Conservation (phyloP, 2,113 vertebrate species). For the Sporophila hypoxantha region DNA sequence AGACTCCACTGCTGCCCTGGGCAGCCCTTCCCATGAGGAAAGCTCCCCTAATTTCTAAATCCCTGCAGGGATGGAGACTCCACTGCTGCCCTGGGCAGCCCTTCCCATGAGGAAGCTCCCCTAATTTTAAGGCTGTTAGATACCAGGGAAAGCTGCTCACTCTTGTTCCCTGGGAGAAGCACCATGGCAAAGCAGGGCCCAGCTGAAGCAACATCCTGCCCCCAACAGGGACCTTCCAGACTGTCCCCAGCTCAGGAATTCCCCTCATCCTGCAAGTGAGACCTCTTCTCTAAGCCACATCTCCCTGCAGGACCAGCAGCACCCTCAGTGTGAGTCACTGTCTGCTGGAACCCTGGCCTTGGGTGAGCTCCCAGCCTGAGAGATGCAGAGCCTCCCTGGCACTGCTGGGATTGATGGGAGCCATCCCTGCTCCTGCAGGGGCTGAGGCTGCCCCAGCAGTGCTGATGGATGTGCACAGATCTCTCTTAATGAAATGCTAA, state of each 20-base stretch:
- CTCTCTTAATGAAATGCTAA: constrained; percentile 39
- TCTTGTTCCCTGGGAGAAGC: background rate
- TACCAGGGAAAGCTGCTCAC: background rate
- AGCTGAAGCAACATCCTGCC: background rate
- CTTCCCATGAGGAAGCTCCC: background rate
- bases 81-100: background rate
- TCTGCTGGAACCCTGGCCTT: fast-evolving
- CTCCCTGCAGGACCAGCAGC: too few species aligned
- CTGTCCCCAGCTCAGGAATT: background rate
- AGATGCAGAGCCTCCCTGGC: background rate
- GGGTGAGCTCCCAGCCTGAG: fast-evolving
- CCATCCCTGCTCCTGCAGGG: background rate
- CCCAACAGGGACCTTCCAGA: background rate
- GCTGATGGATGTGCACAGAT: background rate
- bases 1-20: background rate
- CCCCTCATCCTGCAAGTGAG: background rate
- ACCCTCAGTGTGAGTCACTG: too few species aligned
- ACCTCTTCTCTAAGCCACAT: background rate
- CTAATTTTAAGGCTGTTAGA: fast-evolving
- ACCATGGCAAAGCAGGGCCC: background rate
- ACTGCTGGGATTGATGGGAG: background rate
- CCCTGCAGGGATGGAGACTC: background rate
- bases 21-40: background rate
- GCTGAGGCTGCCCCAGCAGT: background rate
- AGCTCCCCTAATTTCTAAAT: background rate